Conservation (phyloP, 2,797 vertebrate genomes). For the Dermochelys coriacea region DNA sequence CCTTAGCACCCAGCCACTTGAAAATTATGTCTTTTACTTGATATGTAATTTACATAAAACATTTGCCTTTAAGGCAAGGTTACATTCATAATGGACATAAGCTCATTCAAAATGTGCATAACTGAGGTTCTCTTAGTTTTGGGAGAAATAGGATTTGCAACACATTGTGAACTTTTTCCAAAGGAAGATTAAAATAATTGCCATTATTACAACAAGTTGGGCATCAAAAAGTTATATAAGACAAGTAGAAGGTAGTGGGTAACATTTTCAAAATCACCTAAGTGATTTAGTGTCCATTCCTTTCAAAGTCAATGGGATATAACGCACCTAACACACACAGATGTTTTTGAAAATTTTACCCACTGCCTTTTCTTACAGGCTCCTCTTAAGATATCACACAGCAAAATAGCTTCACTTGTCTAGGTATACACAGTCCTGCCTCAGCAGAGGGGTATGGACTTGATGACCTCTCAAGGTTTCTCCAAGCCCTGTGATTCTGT, state of each 20-base stretch:
- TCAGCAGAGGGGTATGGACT: not conserved
- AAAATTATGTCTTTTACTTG: not conserved
- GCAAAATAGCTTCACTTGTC: not conserved
- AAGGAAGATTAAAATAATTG: not conserved
- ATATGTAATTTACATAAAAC: slow-evolving; percentile 22
- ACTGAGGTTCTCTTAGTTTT: not conserved
- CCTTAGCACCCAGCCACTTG: not conserved
- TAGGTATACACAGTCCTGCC: not conserved
- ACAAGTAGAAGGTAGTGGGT: not conserved
- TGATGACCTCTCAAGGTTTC: not conserved
- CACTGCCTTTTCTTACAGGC: not conserved
- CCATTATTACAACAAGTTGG: not conserved
- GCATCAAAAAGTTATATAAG: not conserved
- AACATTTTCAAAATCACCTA: not conserved
- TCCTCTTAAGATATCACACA: not conserved
- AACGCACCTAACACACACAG: not conserved
- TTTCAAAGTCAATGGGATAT: not conserved
- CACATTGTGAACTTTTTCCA: not conserved
- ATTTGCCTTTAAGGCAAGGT: slow-evolving; percentile 8
- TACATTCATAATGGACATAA: slow-evolving; percentile 53
- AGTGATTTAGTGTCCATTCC: not conserved
- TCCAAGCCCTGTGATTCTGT: not conserved
- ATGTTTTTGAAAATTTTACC: not conserved
- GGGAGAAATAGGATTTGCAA: slow-evolving; percentile 5
- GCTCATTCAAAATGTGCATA: not conserved